Percentiles rank a stretch among this genome's conserved stretches.
phyloP scores from a whole-genome alignment of 2,797 vertebrate genomes.

The Chaetophractus vellerosus region DNA sequence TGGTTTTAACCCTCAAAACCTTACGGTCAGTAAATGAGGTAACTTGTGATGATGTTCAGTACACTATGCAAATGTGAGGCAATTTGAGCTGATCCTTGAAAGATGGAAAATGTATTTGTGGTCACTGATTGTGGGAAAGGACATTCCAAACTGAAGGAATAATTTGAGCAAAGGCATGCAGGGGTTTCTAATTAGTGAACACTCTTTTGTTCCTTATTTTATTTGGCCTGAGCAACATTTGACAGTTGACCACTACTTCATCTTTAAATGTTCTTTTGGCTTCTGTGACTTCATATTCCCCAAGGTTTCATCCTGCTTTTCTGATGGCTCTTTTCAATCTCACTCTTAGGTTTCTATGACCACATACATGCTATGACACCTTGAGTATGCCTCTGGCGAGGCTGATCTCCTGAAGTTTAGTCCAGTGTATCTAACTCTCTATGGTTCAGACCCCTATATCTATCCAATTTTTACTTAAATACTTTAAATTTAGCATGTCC shows the following conservation, averaged over 20 bases:
- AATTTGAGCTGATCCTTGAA: constrained; percentile 58
- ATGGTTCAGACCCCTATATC: background rate
- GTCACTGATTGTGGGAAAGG: constrained; percentile 20
- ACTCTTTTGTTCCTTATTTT: constrained; percentile 1
- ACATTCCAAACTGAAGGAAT: background rate
- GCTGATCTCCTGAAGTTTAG: background rate
- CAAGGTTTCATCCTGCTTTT: constrained; percentile 1
- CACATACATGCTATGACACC: background rate
- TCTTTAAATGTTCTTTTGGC: constrained; percentile 30
- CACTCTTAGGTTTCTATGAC: background rate
- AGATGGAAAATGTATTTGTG: constrained; percentile 42
- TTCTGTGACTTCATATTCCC: background rate
- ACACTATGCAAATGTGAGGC: constrained; percentile 38
- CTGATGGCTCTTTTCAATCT: background rate
- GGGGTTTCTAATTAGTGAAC: constrained; percentile 15
- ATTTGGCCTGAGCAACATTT: constrained; percentile 22
- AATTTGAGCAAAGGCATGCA: background rate
- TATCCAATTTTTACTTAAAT: background rate
- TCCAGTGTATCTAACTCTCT: background rate
- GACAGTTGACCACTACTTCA: background rate
- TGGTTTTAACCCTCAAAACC: constrained; percentile 42
- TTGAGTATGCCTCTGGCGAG: background rate
- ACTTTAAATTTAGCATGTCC: background rate
- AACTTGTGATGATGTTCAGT: constrained; percentile 44
- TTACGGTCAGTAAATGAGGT: constrained; percentile 37